Conservation (phyloP, 2,113 vertebrate species). For the Vidua macroura region DNA sequence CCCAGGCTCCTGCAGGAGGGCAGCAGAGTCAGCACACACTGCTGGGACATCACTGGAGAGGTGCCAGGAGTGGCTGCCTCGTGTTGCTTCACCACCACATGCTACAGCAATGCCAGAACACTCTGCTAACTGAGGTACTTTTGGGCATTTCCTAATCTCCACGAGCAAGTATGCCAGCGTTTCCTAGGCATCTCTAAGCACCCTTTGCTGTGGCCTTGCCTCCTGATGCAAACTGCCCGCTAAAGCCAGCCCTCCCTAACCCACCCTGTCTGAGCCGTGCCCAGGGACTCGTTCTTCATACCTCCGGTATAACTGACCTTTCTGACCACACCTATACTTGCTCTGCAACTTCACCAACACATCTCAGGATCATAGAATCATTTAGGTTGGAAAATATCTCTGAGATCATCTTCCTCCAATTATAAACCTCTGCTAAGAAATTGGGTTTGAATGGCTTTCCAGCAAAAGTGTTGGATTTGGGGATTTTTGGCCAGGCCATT, state of each 20-base stretch:
- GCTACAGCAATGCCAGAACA: background rate
- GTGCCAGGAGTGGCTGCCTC: background rate
- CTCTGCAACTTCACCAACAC: background rate
- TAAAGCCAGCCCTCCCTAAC: background rate
- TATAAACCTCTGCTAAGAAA: background rate
- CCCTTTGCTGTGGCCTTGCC: background rate
- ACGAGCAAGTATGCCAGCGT: fast-evolving
- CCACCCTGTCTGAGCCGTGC: background rate
- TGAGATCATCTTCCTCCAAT: background rate
- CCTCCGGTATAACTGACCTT: background rate
- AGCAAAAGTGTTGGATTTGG: background rate
- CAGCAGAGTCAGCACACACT: background rate
- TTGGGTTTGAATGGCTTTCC: background rate
- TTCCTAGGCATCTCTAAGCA: background rate
- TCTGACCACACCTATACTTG: background rate
- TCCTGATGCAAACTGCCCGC: background rate
- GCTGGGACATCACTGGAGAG: background rate
- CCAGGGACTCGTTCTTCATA: background rate
- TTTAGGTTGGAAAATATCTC: background rate
- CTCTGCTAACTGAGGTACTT: background rate
- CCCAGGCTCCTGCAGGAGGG: background rate
- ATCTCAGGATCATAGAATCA: background rate
- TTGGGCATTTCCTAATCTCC: background rate
- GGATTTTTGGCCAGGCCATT: fast-evolving
- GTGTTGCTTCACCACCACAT: background rate